These are phyloP conservation scores for Schizopygopsis malacanthus DNA, from an alignment of 2,797 vertebrate species.

Conservation along the genomic window DNA sequence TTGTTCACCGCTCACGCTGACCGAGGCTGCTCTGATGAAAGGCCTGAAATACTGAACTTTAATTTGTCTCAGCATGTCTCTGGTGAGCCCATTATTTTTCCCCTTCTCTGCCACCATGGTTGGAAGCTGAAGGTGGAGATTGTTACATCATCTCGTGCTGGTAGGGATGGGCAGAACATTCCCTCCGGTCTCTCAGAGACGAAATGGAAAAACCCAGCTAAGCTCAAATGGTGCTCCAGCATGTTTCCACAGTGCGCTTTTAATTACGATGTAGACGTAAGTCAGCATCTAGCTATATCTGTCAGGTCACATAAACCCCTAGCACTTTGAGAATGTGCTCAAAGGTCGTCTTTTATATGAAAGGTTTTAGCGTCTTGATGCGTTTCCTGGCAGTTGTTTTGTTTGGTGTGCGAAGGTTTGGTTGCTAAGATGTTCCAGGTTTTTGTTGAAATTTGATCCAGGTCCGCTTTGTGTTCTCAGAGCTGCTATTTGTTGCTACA, in stretches of 20 bases:
- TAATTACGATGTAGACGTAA: slow-evolving; percentile 13
- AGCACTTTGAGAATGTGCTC: neutral
- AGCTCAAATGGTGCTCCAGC: slow-evolving; percentile 22
- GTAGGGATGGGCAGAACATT: slow-evolving; percentile 4
- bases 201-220: slow-evolving; percentile 52
- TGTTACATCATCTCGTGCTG: slow-evolving; percentile 17
- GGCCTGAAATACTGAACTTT: slow-evolving; percentile 48
- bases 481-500: slow-evolving; percentile 37
- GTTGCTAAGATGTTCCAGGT: slow-evolving; percentile 21
- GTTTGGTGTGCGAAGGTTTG: neutral
- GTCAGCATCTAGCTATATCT: neutral
- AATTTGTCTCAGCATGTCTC: slow-evolving; percentile 57
- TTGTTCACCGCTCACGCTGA: slow-evolving; percentile 9
- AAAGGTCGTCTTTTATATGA: neutral
- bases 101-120: slow-evolving; percentile 4
- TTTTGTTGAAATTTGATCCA: slow-evolving; percentile 50
- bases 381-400: slow-evolving; percentile 15
- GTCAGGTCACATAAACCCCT: neutral
- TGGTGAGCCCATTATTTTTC: slow-evolving; percentile 54
- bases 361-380: neutral
- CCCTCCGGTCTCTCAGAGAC: slow-evolving; percentile 34
- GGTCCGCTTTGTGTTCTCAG: slow-evolving; percentile 21
- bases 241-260: slow-evolving; percentile 25
- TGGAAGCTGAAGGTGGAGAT: neutral
- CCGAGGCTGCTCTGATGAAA: slow-evolving; percentile 57